phyloP scores from a whole-genome alignment of 2,113 vertebrate genomes.

The Myxocyprinus asiaticus region DNA sequence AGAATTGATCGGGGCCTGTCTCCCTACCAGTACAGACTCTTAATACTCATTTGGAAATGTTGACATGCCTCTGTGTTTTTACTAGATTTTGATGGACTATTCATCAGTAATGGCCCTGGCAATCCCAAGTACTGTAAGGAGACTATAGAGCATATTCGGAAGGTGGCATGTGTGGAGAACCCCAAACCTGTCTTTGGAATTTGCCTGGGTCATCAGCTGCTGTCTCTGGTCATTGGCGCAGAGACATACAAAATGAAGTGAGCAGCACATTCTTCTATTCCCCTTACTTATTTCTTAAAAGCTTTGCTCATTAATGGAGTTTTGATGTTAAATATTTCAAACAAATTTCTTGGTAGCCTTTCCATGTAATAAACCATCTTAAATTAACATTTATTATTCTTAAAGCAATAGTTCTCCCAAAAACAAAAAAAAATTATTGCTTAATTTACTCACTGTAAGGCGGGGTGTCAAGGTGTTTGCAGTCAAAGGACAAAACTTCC shows the following conservation, averaged over 20 bases:
- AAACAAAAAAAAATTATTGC: no score
- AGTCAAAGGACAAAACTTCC: no score
- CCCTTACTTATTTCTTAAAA: background rate
- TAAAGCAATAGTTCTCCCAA: no score
- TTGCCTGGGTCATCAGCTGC: constrained; percentile 94
- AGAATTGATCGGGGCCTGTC: no score
- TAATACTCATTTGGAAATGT: no score
- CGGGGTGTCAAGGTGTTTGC: no score
- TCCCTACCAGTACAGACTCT: no score
- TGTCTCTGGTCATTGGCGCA: constrained; percentile 87
- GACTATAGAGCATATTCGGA: constrained; percentile 76
- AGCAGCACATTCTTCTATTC: constrained; percentile 54
- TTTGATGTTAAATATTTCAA: background rate
- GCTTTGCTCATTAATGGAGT: background rate
- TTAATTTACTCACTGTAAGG: no score
- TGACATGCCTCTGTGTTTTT: constrained; percentile 2
- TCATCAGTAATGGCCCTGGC: constrained; percentile 93
- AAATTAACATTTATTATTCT: no score
- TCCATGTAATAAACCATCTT: no score
- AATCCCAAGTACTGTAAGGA: constrained; percentile 83
- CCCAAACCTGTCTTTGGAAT: constrained; percentile 92
- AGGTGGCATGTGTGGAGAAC: constrained; percentile 71
- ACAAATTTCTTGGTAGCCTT: no score
- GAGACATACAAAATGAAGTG: constrained; percentile 97
- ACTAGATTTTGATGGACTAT: constrained; percentile 90